These are phyloP conservation scores for Nothobranchius kuhntae DNA, from an alignment of 2,113 vertebrate species.

Conservation along the genomic window DNA sequence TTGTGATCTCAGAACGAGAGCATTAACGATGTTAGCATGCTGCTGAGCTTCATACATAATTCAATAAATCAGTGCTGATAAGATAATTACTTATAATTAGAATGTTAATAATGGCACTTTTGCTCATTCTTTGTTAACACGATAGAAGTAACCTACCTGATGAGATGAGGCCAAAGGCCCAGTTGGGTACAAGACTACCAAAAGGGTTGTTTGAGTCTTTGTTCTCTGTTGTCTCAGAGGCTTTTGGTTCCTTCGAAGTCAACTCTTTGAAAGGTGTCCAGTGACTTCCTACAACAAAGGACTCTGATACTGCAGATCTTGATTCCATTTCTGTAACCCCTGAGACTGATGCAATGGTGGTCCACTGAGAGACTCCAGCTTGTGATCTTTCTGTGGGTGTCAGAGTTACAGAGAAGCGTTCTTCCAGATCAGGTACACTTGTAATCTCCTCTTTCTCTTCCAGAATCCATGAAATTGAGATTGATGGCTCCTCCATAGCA, in stretches of 20 bases:
- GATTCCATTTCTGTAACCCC: slow-evolving; percentile 61
- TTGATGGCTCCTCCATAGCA: slow-evolving; percentile 37
- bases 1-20: slow-evolving; percentile 12
- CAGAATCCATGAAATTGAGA: slow-evolving; percentile 65
- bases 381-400: slow-evolving; percentile 15
- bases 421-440: not conserved
- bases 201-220: slow-evolving; percentile 53
- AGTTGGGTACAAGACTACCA: slow-evolving; percentile 60
- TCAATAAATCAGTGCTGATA: slow-evolving; percentile 44
- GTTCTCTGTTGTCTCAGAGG: slow-evolving; percentile 22
- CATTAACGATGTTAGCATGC: not conserved
- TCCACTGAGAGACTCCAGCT: slow-evolving; percentile 32
- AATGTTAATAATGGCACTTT: slow-evolving; percentile 21
- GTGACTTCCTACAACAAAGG: slow-evolving; percentile 56
- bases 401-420: slow-evolving; percentile 16
- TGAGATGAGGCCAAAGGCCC: slow-evolving; percentile 63
- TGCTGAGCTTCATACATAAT: slow-evolving; percentile 33
- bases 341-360: slow-evolving; percentile 24
- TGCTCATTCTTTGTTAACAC: slow-evolving; percentile 14
- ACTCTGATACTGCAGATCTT: slow-evolving; percentile 66
- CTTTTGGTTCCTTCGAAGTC: slow-evolving; percentile 45
- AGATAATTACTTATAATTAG: slow-evolving; percentile 47
- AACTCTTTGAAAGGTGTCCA: slow-evolving; percentile 48
- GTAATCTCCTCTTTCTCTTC: slow-evolving; percentile 48
- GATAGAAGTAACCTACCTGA: slow-evolving; percentile 64